Conservation (phyloP, 2,113 vertebrate species). For the Serinus canaria region DNA sequence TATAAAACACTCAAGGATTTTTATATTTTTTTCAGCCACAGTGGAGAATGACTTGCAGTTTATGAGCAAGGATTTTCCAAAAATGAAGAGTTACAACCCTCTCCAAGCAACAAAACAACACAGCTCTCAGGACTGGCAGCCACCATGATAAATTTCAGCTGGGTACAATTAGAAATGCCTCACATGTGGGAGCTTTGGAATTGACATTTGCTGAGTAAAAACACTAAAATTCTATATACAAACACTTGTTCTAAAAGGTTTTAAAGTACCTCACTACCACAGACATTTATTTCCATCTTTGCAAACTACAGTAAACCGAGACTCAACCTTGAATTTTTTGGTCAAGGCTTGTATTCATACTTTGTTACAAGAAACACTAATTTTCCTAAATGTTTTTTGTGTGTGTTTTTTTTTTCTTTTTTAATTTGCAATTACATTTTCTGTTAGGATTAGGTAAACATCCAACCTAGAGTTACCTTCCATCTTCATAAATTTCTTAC, state of each 20-base stretch:
- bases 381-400: background rate
- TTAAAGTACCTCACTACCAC: background rate
- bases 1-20: background rate
- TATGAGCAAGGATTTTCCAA: constrained; percentile 8
- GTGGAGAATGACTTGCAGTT: background rate
- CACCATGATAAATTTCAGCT: background rate
- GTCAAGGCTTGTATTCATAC: background rate
- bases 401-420: too few species aligned
- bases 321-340: background rate
- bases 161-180: constrained; percentile 49
- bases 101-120: background rate
- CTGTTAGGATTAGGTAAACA: background rate
- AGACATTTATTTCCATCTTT: background rate
- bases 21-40: background rate
- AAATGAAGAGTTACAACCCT: background rate
- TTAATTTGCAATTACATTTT: background rate
- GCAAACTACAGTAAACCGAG: background rate
- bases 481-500: background rate
- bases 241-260: background rate
- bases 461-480: background rate
- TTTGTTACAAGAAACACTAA: background rate
- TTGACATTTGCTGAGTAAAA: background rate
- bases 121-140: background rate
- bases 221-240: background rate
- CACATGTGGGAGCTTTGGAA: background rate